Base-by-base conservation (phyloP, 2,797 vertebrate species). In the Myotis vivesi region DNA sequence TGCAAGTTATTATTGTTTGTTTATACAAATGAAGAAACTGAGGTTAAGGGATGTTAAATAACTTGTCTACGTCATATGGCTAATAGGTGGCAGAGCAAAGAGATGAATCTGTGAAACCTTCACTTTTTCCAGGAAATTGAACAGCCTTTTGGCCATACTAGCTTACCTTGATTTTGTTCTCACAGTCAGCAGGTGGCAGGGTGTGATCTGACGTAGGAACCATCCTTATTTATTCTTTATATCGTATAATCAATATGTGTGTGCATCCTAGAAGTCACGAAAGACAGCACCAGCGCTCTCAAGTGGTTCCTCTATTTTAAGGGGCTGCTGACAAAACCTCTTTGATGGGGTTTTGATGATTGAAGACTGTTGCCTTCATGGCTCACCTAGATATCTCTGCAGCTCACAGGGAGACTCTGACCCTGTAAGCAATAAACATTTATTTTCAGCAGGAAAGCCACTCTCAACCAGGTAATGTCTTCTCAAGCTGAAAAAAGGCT, bases 381-480 rank as follows among this genome's bases (percentile, higher is more conserved):
- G 36, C 19, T 97, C 17, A 4, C 83, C 62, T 16, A 83, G 84
- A 3, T 95, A 93, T 96, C 97, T 96, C 5, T n/a, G 87, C 87
- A 94, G 36, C 66, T 59, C 83, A 49, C 33, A 17, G 84, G 68
- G 73, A 96, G 20, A 92, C 89, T 90, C 92, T 88, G 87, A 8
- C 1, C 84, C 51, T 96, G 76, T 3, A 13, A 96, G 93, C 80
- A 84, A 73, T 94, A 71, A 86, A 9, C 51, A 0, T 86, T 55
- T 4, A 28, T 95, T 96, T 98, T 46, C 95, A 96, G 89, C 0
- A 92, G 86, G 88, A 96, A 97, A 96, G 89, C 90, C 89, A 94
- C 95, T 94, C n/a, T 97, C 96, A 79, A 92, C 57, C 95, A 22
- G 7, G 20, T 87, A 92, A 96, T 64, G 86, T 79, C 87, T 94